Evolutionary conservation across 2,888 invertebrate genomes (phyloP).

Genomic region (Tiphia femorata): DNA sequence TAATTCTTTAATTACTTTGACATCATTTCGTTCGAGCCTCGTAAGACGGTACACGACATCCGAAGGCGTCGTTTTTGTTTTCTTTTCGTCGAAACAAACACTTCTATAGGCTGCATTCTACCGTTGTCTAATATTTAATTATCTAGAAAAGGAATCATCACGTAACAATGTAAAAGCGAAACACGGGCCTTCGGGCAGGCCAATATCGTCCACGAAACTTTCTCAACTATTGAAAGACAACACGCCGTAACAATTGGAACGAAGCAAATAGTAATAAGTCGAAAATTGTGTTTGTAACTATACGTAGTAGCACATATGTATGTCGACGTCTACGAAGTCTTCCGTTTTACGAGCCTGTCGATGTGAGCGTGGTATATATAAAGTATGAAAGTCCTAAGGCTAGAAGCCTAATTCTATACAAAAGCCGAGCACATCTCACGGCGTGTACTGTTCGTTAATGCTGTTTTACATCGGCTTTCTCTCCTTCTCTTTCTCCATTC

Average conservation of each 20-base stretch:
- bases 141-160: too few relatives aligned
- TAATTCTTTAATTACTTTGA: not conserved
- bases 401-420: slow-evolving; percentile 15
- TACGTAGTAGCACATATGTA: slow-evolving; percentile 15
- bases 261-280: not conserved
- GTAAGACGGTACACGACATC: slow-evolving; percentile 6
- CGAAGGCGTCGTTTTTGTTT: slow-evolving; percentile 1
- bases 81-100: too few relatives aligned
- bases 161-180: slow-evolving; percentile 1
- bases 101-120: too few relatives aligned
- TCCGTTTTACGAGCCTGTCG: slow-evolving; percentile 35
- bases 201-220: too few relatives aligned
- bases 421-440: slow-evolving; percentile 17
- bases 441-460: not conserved
- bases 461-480: too few relatives aligned
- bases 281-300: slow-evolving; percentile 5
- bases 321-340: slow-evolving; percentile 25
- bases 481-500: too few relatives aligned
- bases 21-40: slow-evolving; percentile 11
- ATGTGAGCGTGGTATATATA: slow-evolving; percentile 37
- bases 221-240: too few relatives aligned
- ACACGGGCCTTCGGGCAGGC: too few relatives aligned
- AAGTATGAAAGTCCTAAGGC: slow-evolving; percentile 24
- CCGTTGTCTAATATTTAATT: too few relatives aligned
- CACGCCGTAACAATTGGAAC: not conserved